A percentile compares a stretch with the other conserved stretches of the same genome.
phyloP scores from a whole-genome alignment of 2,888 invertebrate genomes.

The Aromia moschata region DNA sequence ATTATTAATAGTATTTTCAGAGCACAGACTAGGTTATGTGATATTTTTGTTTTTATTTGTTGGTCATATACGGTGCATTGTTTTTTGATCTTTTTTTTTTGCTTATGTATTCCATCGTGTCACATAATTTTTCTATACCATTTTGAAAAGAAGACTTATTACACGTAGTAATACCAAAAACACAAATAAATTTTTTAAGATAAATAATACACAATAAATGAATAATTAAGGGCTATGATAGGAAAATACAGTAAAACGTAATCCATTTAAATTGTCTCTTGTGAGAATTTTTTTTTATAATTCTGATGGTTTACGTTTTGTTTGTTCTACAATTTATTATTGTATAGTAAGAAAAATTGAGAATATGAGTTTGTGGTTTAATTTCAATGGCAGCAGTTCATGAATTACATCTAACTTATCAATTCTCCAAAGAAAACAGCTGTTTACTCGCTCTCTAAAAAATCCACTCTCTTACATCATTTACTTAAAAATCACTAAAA shows the following conservation, averaged over 20 bases:
- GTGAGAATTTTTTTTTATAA: not conserved
- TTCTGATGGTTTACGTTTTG: not conserved
- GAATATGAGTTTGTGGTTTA: too few relatives aligned
- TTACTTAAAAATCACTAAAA: too few relatives aligned
- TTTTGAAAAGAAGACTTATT: not conserved
- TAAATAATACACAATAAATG: not conserved
- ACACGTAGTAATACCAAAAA: not conserved
- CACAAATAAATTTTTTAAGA: not conserved
- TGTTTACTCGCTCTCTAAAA: too few relatives aligned
- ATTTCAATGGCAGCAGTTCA: too few relatives aligned
- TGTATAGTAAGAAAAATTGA: too few relatives aligned
- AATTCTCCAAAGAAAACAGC: too few relatives aligned
- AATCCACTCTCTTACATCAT: too few relatives aligned
- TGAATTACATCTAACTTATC: too few relatives aligned
- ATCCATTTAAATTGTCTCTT: not conserved
- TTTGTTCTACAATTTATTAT: too few relatives aligned
- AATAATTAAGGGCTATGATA: too few relatives aligned
- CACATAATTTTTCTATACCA: not conserved
- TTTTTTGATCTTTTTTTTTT: too few relatives aligned
- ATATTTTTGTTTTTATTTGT: constrained; percentile 12
- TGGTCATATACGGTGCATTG: constrained; percentile 3
- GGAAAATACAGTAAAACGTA: not conserved
- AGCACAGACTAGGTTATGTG: constrained; percentile 10
- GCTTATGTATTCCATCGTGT: not conserved
- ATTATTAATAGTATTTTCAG: constrained; percentile 16